Percentiles rank a stretch among this genome's conserved stretches.
phyloP scores from a whole-genome alignment of 2,113 vertebrate species.

The Hippocampus zosterae region DNA sequence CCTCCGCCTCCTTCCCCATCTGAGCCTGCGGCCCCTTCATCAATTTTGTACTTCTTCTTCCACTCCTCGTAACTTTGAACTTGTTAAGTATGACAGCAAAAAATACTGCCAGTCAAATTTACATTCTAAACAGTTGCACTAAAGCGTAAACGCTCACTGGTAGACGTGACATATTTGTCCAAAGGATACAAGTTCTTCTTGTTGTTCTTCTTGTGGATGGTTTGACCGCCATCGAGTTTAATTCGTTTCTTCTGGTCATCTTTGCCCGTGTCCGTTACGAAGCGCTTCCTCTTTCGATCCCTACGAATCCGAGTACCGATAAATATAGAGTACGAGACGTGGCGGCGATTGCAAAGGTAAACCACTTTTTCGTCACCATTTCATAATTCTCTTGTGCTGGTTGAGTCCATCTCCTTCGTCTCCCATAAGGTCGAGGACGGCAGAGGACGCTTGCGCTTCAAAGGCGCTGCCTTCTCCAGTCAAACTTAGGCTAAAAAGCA shows the following conservation, averaged over 20 bases:
- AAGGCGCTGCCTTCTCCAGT: slow-evolving; percentile 72
- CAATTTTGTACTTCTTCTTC: slow-evolving; percentile 92
- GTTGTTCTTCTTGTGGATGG: slow-evolving; percentile 82
- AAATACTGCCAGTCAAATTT: background rate
- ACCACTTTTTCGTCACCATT: slow-evolving; percentile 71
- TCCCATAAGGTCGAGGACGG: slow-evolving; percentile 86
- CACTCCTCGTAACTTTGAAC: slow-evolving; percentile 88
- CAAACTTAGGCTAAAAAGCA: slow-evolving; percentile 76
- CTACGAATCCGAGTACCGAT: slow-evolving; percentile 48
- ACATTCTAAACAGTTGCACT: background rate
- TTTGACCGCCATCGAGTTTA: slow-evolving; percentile 79
- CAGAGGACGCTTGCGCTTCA: slow-evolving; percentile 84
- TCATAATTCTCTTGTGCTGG: slow-evolving; percentile 78
- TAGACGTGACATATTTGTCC: background rate
- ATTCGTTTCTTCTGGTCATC: slow-evolving; percentile 88
- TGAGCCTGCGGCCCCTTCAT: slow-evolving; percentile 73
- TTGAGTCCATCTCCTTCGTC: slow-evolving; percentile 75
- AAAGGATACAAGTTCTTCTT: slow-evolving; percentile 93
- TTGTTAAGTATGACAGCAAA: slow-evolving; percentile 58
- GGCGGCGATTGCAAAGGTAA: too few species aligned
- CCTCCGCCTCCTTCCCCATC: slow-evolving; percentile 67
- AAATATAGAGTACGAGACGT: background rate
- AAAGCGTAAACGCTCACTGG: background rate
- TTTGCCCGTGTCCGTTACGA: slow-evolving; percentile 81
- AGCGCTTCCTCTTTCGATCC: slow-evolving; percentile 95